Evolutionary conservation across 2,797 vertebrate genomes (phyloP), one percentile per base, ranked within the genome.

Genomic region (Merluccius polli): DNA sequence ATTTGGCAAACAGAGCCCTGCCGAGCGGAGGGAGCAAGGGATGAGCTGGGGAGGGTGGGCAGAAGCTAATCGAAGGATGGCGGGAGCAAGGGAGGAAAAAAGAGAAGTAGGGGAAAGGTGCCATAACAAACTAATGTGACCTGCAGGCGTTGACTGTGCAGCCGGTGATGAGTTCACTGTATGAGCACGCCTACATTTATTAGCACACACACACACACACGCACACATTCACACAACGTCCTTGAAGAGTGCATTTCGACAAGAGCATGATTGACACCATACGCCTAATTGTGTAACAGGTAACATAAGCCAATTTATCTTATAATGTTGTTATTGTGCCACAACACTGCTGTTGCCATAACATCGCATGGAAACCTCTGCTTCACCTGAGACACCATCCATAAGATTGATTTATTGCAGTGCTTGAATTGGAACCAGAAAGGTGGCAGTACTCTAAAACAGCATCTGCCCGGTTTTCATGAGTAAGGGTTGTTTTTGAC

Each of bases 101-200:
- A 69, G 67, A 52, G 77, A 59, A 52, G 8, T 21, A 76, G 67
- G 4, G 71, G 69, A 70, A 16, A 67, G 76, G 36, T 35, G 73
- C 73, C 72, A 80, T 67, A n/a, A 36, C 72, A 73, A 79, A 84
- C 81, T 75, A 24, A 36, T 31, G 73, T 70, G 79, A 86, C 84
- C 85, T 70, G 73, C 74, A 78, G 87, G 78, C 75, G 72, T 87
- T 84, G 18, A 73, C 78, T 1, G 6, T 1, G 4, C 73, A 82
- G 80, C 76, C 69, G 18, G 73, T 77, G 84, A 81, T 81, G 82
- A 78, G 78, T 81, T 84, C 68, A 18, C 76, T 52, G 16, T 83
- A 81, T 79, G 79, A 78, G 72, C 84, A 79, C 79, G 81, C 73
- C 81, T 73, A 79, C 77, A 87, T 85, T 87, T 82, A 89, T 84